Evolutionary conservation across 2,113 vertebrate genomes (phyloP).

Genomic region (Antigone vipio): DNA sequence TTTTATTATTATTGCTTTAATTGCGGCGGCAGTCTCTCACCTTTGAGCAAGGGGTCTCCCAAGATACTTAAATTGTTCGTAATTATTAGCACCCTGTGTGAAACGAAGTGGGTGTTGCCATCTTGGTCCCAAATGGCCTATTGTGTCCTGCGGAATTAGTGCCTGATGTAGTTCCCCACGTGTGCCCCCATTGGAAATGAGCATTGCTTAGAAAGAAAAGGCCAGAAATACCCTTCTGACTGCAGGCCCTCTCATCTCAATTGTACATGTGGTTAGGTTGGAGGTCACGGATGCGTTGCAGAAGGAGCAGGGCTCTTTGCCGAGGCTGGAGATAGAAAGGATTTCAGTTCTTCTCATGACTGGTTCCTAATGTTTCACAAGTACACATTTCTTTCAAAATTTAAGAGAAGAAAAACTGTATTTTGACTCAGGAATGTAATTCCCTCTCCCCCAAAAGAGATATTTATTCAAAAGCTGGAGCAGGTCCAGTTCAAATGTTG

Average conservation of each 20-base stretch:
- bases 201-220: background rate
- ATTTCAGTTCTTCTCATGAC: constrained; percentile 41
- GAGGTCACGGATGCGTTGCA: background rate
- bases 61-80: background rate
- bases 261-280: background rate
- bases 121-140: background rate
- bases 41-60: background rate
- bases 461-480: constrained; percentile 56
- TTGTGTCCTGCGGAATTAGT: background rate
- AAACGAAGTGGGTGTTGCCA: background rate
- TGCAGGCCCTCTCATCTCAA: background rate
- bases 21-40: background rate
- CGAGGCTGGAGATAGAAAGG: background rate
- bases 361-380: constrained; percentile 18
- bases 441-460: constrained; percentile 59
- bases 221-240: background rate
- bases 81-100: background rate
- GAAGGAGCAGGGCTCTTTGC: background rate
- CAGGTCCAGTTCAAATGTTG: constrained; percentile 27
- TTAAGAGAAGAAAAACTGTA: constrained; percentile 41
- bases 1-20: background rate
- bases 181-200: background rate
- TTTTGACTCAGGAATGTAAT: constrained; percentile 37
- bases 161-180: background rate
- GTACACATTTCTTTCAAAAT: background rate